Percentiles rank a stretch among this genome's conserved stretches.
phyloP scores from a whole-genome alignment of 2,797 vertebrate genomes.

The Amniataba percoides region DNA sequence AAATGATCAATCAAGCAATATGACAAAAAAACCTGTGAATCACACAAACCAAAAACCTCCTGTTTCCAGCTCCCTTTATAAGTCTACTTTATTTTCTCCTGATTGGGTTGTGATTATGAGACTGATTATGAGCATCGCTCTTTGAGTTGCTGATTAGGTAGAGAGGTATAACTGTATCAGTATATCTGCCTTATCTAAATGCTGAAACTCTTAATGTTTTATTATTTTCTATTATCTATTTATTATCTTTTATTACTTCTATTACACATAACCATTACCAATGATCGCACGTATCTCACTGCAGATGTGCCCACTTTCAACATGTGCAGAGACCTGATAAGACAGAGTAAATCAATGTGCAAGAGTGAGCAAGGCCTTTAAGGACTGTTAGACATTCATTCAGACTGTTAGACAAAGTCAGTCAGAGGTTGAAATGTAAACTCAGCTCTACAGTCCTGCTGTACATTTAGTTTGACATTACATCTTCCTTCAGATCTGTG shows the following conservation, averaged over 20 bases:
- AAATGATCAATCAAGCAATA: neutral
- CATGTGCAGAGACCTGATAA: too few relatives aligned
- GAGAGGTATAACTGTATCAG: neutral
- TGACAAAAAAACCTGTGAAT: neutral
- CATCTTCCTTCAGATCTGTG: neutral
- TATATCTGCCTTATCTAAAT: neutral
- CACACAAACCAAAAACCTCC: neutral
- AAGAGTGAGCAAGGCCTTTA: neutral
- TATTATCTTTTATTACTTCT: too few relatives aligned
- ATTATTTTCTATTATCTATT: too few relatives aligned
- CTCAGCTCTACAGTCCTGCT: neutral
- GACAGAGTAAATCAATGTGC: too few relatives aligned
- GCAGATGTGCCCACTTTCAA: neutral
- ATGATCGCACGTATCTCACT: neutral
- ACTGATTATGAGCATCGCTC: neutral
- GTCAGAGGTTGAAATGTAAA: neutral
- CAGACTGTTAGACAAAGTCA: neutral
- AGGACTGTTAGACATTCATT: neutral
- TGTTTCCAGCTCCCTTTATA: slow-evolving; percentile 9
- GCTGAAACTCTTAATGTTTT: too few relatives aligned
- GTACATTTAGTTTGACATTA: neutral
- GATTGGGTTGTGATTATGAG: neutral
- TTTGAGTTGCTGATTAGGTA: slow-evolving; percentile 12
- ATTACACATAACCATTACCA: neutral
- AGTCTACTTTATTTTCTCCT: neutral